phyloP scores from a whole-genome alignment of 1,140 invertebrate species.

The Pseudomyrmex pallidus region DNA sequence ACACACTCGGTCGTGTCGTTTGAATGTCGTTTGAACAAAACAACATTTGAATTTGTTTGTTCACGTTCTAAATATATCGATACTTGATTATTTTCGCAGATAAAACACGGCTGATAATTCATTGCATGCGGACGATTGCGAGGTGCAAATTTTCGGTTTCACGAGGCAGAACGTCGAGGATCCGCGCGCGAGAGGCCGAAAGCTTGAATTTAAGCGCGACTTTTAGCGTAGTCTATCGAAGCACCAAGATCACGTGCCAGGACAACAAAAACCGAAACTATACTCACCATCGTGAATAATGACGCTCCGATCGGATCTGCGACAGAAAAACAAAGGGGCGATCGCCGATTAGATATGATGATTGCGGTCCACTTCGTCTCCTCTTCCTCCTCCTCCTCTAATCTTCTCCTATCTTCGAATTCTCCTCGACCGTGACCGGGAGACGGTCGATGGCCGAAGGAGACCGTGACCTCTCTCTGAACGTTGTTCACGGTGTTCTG shows the following conservation, averaged over 20 bases:
- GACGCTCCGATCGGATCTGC: slow-evolving; percentile 43
- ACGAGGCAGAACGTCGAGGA: slow-evolving; percentile 27
- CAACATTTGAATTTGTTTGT: background rate
- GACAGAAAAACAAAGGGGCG: slow-evolving; percentile 45
- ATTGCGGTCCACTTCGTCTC: slow-evolving; percentile 5
- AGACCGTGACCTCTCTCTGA: slow-evolving; percentile 7
- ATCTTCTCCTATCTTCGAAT: background rate
- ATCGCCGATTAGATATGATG: slow-evolving; percentile 18
- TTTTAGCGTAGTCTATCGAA: slow-evolving; percentile 84
- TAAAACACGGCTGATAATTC: background rate
- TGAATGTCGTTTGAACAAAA: too few species aligned
- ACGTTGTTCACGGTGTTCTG: slow-evolving; percentile 27
- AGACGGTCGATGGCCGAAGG: slow-evolving; percentile 36
- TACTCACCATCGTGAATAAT: slow-evolving; percentile 77
- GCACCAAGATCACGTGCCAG: slow-evolving; percentile 81
- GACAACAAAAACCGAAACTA: slow-evolving; percentile 78
- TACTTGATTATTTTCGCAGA: background rate
- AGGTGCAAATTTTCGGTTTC: slow-evolving; percentile 44
- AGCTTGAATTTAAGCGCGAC: slow-evolving; percentile 58
- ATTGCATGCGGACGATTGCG: background rate
- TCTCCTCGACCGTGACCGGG: slow-evolving; percentile 40
- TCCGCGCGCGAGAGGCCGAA: slow-evolving; percentile 33
- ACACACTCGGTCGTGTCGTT: background rate
- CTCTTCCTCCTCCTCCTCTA: background rate
- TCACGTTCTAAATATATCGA: background rate